Evolutionary conservation across 2,888 invertebrate species (phyloP).

Genomic region (Ophion costatus): DNA sequence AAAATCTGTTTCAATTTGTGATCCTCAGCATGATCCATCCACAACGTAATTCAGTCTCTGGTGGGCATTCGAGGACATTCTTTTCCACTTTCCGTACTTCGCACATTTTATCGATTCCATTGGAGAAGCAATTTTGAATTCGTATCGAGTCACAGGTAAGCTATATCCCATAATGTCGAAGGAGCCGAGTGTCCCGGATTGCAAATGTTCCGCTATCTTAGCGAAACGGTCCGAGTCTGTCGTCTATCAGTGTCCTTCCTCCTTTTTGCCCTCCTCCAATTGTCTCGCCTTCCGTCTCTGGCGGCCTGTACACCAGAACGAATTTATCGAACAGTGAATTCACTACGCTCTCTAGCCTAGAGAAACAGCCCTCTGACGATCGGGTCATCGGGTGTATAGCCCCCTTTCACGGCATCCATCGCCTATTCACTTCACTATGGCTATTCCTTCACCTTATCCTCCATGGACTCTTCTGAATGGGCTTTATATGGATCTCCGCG

Average conservation of each 20-base stretch:
- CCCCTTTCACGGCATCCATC: constrained; percentile 36
- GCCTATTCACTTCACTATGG: constrained; percentile 22
- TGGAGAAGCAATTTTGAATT: neutral
- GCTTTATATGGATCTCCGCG: constrained; percentile 16
- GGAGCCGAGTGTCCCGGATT: constrained; percentile 26
- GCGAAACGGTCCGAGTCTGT: constrained; percentile 2
- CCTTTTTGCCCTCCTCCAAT: constrained; percentile 21
- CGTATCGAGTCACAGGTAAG: constrained; percentile 1
- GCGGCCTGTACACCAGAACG: constrained; percentile 9
- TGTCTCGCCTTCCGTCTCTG: constrained; percentile 31
- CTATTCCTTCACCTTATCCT: constrained; percentile 15
- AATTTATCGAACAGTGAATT: constrained; percentile 36
- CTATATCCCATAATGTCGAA: constrained; percentile 2
- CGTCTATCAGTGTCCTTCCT: constrained; percentile 36
- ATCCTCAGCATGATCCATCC: neutral
- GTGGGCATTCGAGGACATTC: neutral
- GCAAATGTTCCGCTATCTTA: constrained; percentile 17
- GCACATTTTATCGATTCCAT: neutral
- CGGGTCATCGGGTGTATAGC: constrained; percentile 33
- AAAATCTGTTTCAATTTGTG: too few relatives aligned
- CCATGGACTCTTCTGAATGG: constrained; percentile 19
- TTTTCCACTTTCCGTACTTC: neutral
- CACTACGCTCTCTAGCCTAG: constrained; percentile 6
- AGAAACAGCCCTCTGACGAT: constrained; percentile 38
- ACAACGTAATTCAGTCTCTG: neutral